phyloP scores from a whole-genome alignment of 2,113 vertebrate genomes.

The Scalopus aquaticus region DNA sequence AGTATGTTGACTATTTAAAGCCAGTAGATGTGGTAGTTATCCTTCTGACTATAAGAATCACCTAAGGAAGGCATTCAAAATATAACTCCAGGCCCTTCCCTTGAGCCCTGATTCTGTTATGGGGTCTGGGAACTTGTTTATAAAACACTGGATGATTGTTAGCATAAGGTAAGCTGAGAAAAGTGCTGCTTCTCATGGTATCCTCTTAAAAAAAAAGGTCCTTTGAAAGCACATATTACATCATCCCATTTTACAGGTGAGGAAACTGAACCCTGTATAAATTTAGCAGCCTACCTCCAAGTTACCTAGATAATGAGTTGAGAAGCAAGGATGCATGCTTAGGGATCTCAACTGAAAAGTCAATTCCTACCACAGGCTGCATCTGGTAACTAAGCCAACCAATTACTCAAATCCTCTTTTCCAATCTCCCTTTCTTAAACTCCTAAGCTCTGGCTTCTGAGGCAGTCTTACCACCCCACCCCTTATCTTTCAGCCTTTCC shows the following conservation, averaged over 20 bases:
- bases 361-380: background rate
- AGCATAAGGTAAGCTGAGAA: background rate
- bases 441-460: accelerated
- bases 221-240: background rate
- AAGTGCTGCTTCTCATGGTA: background rate
- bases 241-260: background rate
- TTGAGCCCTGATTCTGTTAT: background rate
- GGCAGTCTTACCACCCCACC: background rate
- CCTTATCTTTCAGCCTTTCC: background rate
- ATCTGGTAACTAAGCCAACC: background rate
- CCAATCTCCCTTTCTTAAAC: background rate
- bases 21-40: background rate
- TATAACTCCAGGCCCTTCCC: background rate
- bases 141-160: background rate
- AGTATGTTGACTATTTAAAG: background rate
- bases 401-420: background rate
- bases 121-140: background rate
- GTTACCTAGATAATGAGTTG: background rate
- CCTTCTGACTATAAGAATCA: background rate
- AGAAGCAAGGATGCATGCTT: background rate
- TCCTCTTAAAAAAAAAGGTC: background rate
- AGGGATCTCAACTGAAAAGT: background rate
- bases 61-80: background rate
- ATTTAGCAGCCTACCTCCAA: background rate
- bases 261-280: background rate